Conservation (phyloP, 2,888 invertebrate species). For the Rhagium mordax region DNA sequence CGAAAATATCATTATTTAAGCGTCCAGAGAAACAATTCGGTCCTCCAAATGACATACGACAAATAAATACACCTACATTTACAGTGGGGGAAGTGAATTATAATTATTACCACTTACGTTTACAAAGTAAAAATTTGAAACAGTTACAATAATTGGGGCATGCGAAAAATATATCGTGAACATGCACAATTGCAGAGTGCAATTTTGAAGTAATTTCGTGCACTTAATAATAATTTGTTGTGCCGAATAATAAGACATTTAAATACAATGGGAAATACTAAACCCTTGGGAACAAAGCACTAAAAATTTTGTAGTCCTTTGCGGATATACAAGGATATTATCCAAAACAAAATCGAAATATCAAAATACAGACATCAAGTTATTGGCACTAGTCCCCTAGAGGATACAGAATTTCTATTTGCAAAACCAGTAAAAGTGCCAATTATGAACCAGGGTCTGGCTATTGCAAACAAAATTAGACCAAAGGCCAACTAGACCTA, state of each 20-base stretch:
- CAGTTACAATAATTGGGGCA: neutral
- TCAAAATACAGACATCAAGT: no score
- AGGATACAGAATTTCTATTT: no score
- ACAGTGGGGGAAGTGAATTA: neutral
- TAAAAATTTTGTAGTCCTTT: neutral
- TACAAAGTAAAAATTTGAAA: neutral
- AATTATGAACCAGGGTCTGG: no score
- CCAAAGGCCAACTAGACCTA: no score
- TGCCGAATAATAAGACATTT: neutral
- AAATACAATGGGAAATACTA: neutral
- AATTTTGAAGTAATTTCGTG: neutral
- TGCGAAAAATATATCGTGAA: neutral
- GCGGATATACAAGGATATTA: neutral
- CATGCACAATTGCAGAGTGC: no score
- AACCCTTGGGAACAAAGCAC: neutral
- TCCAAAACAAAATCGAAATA: no score
- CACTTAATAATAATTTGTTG: neutral
- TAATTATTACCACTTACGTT: neutral
- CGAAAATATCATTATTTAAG: constrained; percentile 9
- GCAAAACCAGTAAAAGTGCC: no score
- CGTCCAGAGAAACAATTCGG: neutral
- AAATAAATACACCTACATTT: neutral
- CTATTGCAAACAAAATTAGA: no score
- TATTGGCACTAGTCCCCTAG: no score
- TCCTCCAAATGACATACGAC: neutral